These are phyloP conservation scores for Heliconius himera DNA, from an alignment of 1,140 invertebrate species.

Conservation along the genomic window DNA sequence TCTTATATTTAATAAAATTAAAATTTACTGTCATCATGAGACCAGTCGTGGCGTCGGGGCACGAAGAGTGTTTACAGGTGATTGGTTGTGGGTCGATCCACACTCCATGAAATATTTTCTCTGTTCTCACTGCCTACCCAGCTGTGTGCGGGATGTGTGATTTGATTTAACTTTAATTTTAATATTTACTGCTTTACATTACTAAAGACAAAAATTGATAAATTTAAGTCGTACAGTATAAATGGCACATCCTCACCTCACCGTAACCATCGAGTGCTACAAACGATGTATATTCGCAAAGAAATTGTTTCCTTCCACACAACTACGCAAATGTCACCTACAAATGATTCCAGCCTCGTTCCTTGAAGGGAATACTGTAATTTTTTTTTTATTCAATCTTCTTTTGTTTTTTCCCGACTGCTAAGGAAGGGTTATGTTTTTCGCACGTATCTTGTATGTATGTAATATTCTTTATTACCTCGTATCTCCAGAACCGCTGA, in stretches of 20 bases:
- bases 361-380: neutral
- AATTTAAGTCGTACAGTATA: neutral
- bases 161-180: too few species aligned
- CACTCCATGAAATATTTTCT: too few species aligned
- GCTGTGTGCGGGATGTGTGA: too few species aligned
- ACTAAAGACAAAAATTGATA: neutral
- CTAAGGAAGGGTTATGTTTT: too few species aligned
- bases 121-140: too few species aligned
- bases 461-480: too few species aligned
- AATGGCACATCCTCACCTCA: neutral
- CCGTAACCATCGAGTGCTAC: slow-evolving; percentile 6
- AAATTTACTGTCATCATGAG: neutral
- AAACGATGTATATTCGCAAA: slow-evolving; percentile 1
- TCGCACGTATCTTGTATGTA: too few species aligned
- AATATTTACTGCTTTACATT: neutral
- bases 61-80: too few species aligned
- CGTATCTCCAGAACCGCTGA: too few species aligned
- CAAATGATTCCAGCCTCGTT: slow-evolving; percentile 22
- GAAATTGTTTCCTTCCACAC: slow-evolving; percentile 26
- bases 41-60: too few species aligned
- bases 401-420: neutral
- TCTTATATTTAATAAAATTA: neutral
- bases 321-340: slow-evolving; percentile 21
- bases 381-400: neutral
- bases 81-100: too few species aligned